phyloP scores from a whole-genome alignment of 2,113 vertebrate genomes.

The Pelecanoides urinatrix region DNA sequence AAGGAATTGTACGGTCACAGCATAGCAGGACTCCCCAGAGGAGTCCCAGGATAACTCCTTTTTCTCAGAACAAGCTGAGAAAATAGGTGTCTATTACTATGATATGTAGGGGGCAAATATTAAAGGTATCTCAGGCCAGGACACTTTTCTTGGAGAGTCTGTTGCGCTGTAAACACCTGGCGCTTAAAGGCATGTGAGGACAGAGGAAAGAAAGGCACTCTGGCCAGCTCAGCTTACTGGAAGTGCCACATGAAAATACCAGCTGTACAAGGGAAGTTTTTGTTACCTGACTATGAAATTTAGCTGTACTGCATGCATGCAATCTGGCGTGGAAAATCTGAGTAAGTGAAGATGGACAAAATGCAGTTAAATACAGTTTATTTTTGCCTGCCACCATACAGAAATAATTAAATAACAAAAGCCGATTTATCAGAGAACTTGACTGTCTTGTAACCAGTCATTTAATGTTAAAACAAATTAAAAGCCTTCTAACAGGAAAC shows the following conservation, averaged over 20 bases:
- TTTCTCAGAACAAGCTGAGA: not conserved
- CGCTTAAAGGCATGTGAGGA: not conserved
- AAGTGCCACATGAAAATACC: not conserved
- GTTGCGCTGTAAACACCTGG: not conserved
- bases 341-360: not conserved
- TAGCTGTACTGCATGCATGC: not conserved
- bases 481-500: not conserved
- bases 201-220: not conserved
- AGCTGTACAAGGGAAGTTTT: not conserved
- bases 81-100: not conserved
- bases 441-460: not conserved
- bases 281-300: not conserved
- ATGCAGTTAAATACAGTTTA: not conserved
- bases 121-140: not conserved
- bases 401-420: not conserved
- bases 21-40: not conserved
- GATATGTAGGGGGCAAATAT: not conserved
- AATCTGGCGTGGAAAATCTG: not conserved
- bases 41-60: not conserved
- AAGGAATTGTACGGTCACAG: not conserved
- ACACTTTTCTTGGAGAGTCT: not conserved
- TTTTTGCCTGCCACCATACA: not conserved
- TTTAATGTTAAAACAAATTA: not conserved
- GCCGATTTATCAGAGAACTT: not conserved
- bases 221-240: not conserved